Conservation (phyloP, 2,797 vertebrate species). For the Telmatherina bonti region DNA sequence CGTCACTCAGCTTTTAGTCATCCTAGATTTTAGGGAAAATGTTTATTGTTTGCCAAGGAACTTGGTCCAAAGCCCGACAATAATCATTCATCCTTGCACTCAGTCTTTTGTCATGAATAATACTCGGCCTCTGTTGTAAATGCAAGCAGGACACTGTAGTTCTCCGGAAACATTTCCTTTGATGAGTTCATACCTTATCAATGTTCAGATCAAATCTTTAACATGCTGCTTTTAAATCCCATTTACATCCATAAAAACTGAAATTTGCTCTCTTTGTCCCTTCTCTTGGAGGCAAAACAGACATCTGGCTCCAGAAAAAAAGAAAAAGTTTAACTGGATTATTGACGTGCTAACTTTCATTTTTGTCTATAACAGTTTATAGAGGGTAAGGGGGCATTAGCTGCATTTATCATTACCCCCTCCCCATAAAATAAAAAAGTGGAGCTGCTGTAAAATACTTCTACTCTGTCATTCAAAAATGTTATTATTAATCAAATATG, state of each 20-base stretch:
- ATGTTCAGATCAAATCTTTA: no score
- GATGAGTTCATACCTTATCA: no score
- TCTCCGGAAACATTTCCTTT: no score
- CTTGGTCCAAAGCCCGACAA: background rate
- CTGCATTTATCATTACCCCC: background rate
- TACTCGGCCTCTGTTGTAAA: no score
- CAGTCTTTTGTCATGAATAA: no score
- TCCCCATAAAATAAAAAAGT: background rate
- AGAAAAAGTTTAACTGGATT: no score
- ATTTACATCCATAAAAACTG: slow-evolving; percentile 6
- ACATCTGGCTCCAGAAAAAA: background rate
- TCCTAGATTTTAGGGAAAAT: slow-evolving; percentile 60
- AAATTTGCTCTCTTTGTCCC: slow-evolving; percentile 10
- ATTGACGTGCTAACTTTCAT: background rate
- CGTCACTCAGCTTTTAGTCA: slow-evolving; percentile 34
- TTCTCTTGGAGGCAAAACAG: background rate
- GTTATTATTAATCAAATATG: background rate
- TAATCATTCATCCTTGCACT: background rate
- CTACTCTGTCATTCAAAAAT: background rate
- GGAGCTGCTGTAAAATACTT: background rate
- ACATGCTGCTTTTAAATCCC: no score
- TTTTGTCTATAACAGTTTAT: background rate
- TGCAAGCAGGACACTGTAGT: no score
- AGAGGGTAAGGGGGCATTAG: background rate
- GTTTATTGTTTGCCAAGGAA: slow-evolving; percentile 4